phyloP scores from a whole-genome alignment of 2,888 invertebrate species.

The Heliconius charithonia region DNA sequence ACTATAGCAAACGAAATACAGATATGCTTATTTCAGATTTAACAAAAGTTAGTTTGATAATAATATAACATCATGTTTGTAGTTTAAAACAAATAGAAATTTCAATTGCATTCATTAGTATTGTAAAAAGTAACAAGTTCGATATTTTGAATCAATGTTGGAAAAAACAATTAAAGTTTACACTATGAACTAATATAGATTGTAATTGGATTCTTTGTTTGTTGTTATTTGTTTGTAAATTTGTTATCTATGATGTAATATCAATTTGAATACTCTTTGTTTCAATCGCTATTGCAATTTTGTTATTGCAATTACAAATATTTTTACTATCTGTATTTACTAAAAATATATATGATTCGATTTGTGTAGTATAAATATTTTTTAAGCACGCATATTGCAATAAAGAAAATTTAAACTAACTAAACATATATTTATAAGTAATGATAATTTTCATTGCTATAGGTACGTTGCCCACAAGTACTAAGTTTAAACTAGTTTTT shows the following conservation, averaged over 20 bases:
- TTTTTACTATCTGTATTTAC: background rate
- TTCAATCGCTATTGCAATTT: background rate
- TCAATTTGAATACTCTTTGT: background rate
- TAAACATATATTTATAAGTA: no score
- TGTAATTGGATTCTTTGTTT: constrained; percentile 13
- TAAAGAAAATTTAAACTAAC: no score
- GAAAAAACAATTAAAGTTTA: background rate
- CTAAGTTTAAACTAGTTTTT: no score
- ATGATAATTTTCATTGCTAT: no score
- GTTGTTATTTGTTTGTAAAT: constrained; percentile 1
- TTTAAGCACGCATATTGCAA: background rate
- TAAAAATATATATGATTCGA: background rate
- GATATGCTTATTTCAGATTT: no score
- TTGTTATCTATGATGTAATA: constrained; percentile 12
- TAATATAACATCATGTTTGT: no score
- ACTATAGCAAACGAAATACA: no score
- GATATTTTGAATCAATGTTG: background rate
- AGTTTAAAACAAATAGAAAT: no score
- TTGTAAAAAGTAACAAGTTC: background rate
- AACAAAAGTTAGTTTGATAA: no score
- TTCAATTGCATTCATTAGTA: background rate
- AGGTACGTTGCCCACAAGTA: no score
- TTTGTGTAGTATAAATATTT: background rate
- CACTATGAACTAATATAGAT: background rate
- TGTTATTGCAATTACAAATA: background rate